These are phyloP conservation scores for Anser brachyrhynchus DNA, from an alignment of 2,113 vertebrate genomes.

Conservation along the genomic window DNA sequence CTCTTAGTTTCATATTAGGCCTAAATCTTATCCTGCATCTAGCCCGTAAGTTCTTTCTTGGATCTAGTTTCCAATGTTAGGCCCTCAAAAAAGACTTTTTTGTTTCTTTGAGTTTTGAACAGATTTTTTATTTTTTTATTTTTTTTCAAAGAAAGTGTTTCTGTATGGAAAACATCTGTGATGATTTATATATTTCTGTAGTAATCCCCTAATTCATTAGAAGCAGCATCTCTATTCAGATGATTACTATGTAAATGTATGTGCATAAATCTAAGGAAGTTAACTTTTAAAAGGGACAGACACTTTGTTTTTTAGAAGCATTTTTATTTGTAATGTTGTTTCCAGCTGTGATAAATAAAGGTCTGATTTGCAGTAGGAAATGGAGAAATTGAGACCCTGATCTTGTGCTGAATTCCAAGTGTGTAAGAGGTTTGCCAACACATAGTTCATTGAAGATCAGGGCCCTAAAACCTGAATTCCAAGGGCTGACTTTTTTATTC, in stretches of 20 bases:
- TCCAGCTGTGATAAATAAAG: slow-evolving; percentile 52
- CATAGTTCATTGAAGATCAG: neutral
- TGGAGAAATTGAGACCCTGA: neutral
- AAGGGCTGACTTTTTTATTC: slow-evolving; percentile 34
- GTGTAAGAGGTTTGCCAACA: neutral
- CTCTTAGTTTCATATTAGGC: neutral
- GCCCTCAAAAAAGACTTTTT: neutral
- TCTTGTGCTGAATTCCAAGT: slow-evolving; percentile 35
- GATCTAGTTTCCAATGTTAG: neutral
- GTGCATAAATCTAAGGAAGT: slow-evolving; percentile 47
- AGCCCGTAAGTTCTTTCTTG: neutral
- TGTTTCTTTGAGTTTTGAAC: neutral
- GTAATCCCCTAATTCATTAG: slow-evolving; percentile 46
- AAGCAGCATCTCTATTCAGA: slow-evolving; percentile 1
- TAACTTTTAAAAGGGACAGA: slow-evolving; percentile 47
- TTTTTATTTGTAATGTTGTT: slow-evolving; percentile 51
- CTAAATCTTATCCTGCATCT: neutral
- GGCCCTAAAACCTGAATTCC: slow-evolving; percentile 38
- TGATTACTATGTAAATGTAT: slow-evolving; percentile 58
- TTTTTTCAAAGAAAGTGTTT: neutral
- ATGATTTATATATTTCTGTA: slow-evolving; percentile 46
- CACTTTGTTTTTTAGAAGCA: slow-evolving; percentile 16
- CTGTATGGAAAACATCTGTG: slow-evolving; percentile 16
- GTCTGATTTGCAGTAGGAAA: slow-evolving; percentile 24
- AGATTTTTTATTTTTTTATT: neutral